Percentiles rank a stretch among this genome's conserved stretches.
Evolutionary conservation across 1,140 invertebrate genomes (phyloP).

Genomic region (Orchesella cincta): DNA sequence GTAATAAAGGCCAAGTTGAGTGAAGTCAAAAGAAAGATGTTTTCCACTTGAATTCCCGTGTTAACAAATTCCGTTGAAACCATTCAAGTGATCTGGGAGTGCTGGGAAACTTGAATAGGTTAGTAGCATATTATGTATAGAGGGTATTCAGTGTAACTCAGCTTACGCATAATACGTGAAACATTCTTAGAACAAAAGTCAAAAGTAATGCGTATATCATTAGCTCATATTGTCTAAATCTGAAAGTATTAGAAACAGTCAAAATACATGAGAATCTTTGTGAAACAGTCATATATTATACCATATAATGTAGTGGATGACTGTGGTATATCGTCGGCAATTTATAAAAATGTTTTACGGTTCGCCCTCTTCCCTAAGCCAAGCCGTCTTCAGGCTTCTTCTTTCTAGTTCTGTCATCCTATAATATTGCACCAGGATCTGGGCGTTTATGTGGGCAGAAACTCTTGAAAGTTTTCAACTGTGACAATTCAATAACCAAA

Average conservation of each 20-base stretch:
- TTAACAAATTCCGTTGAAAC: slow-evolving; percentile 41
- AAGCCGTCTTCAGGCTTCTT: background rate
- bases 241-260: too few relatives aligned
- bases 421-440: background rate
- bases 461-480: background rate
- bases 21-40: slow-evolving; percentile 13
- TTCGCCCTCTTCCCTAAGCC: too few relatives aligned
- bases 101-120: background rate
- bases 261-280: too few relatives aligned
- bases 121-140: background rate
- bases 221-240: background rate
- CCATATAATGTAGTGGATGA: too few relatives aligned
- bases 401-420: background rate
- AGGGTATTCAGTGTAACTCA: background rate
- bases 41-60: slow-evolving; percentile 42
- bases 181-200: background rate
- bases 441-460: background rate
- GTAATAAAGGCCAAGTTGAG: background rate
- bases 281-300: too few relatives aligned
- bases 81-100: slow-evolving; percentile 29
- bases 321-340: too few relatives aligned
- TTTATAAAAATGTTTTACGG: background rate
- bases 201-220: background rate
- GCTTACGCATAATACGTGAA: background rate
- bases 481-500: background rate